Evolutionary conservation across 2,888 invertebrate genomes (phyloP).

Genomic region (Eristalinus sepulchralis): DNA sequence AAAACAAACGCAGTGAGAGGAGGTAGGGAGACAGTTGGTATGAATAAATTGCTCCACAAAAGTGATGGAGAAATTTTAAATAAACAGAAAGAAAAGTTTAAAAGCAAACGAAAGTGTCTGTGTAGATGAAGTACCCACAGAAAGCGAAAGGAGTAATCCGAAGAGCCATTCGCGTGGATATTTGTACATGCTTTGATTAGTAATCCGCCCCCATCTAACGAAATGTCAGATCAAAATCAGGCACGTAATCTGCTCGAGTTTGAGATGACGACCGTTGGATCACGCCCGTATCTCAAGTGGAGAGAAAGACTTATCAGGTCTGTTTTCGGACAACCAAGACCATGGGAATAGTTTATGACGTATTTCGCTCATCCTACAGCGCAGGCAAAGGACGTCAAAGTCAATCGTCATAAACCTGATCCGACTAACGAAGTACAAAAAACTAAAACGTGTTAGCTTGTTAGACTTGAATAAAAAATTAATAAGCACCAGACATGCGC

Average conservation of each 20-base stretch:
- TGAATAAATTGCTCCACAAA: neutral
- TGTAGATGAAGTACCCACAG: neutral
- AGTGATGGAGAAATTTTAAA: neutral
- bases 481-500: neutral
- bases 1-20: neutral
- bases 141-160: neutral
- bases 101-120: neutral
- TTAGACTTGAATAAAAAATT: neutral
- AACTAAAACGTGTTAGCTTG: too few species aligned
- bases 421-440: neutral
- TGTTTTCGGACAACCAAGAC: too few species aligned
- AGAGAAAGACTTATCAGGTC: too few species aligned
- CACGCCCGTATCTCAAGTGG: neutral
- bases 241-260: neutral
- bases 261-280: neutral
- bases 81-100: neutral
- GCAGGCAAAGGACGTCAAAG: neutral
- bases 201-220: neutral
- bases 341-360: too few species aligned
- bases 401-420: neutral
- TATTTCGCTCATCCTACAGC: too few species aligned
- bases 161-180: neutral
- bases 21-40: neutral
- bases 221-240: neutral
- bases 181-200: neutral